These are phyloP conservation scores for Ellobius talpinus DNA, from an alignment of 2,113 vertebrate species.

Conservation along the genomic window DNA sequence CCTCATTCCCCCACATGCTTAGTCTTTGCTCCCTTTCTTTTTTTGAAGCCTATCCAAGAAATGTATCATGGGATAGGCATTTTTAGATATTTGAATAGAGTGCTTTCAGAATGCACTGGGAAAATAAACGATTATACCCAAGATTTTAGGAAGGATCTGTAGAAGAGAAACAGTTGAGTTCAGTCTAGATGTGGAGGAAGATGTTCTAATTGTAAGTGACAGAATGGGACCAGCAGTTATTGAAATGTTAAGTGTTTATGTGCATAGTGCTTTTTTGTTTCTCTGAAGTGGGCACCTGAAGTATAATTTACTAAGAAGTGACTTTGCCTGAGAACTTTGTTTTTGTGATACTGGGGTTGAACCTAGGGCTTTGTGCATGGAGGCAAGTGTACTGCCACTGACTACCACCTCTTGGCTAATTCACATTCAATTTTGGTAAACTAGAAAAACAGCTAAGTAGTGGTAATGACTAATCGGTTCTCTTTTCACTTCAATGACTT, in stretches of 20 bases:
- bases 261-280: slow-evolving; percentile 35
- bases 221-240: neutral
- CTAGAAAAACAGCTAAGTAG: neutral
- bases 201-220: neutral
- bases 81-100: slow-evolving; percentile 34
- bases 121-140: slow-evolving; percentile 16
- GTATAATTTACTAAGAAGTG: slow-evolving; percentile 50
- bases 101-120: neutral
- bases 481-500: slow-evolving; percentile 55
- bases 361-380: neutral
- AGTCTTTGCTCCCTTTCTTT: neutral
- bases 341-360: neutral
- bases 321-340: slow-evolving; percentile 37
- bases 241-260: slow-evolving; percentile 1
- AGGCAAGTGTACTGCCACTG: neutral
- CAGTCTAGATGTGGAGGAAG: neutral
- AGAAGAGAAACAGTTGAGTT: slow-evolving; percentile 14
- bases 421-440: slow-evolving; percentile 15
- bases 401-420: neutral
- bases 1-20: neutral
- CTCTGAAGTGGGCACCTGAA: neutral
- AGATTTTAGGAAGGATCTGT: slow-evolving; percentile 14
- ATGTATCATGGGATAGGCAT: neutral
- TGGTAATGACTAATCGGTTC: slow-evolving; percentile 71
- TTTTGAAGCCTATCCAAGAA: slow-evolving; percentile 28